Evolutionary conservation across 2,113 vertebrate genomes (phyloP).

Genomic region (Picathartes gymnocephalus): DNA sequence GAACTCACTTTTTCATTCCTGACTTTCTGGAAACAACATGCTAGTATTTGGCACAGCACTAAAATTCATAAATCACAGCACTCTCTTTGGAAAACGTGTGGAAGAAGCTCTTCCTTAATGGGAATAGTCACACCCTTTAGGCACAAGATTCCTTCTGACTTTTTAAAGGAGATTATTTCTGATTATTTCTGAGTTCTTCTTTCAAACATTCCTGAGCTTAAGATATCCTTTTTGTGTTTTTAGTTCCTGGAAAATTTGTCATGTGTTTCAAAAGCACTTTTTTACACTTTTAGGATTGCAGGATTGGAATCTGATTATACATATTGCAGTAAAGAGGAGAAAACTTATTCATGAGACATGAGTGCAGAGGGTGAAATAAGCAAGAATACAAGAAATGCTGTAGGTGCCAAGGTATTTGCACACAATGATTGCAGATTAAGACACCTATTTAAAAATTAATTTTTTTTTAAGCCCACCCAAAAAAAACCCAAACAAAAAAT

Average conservation of each 20-base stretch:
- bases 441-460: background rate
- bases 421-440: background rate
- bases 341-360: background rate
- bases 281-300: background rate
- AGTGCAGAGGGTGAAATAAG: background rate
- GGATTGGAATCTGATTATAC: background rate
- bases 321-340: background rate
- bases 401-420: background rate
- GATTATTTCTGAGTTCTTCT: background rate
- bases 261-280: background rate
- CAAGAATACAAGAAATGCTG: background rate
- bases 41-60: background rate
- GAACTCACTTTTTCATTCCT: background rate
- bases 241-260: background rate
- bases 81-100: background rate
- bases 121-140: background rate
- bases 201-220: background rate
- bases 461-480: background rate
- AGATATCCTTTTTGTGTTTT: background rate
- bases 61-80: background rate
- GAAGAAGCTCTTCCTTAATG: background rate
- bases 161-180: background rate
- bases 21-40: background rate
- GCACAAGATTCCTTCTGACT: background rate
- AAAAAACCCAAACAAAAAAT: background rate